Evolutionary conservation across 1,140 invertebrate species (phyloP).

Genomic region (Physella acuta): DNA sequence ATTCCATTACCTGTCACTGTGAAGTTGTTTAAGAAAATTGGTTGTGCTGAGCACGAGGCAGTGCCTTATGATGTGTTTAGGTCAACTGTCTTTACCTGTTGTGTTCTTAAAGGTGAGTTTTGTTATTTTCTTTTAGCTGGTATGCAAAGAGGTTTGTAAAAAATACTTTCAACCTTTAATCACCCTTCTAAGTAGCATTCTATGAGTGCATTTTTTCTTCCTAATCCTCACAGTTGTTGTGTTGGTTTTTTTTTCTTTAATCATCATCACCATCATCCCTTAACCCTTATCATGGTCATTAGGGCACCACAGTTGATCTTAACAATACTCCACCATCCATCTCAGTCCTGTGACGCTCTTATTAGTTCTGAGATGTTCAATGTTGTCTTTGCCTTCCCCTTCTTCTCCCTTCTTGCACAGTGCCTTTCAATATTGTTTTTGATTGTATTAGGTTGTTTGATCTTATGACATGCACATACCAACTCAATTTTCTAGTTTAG

Average conservation of each 20-base stretch:
- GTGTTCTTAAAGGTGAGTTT: constrained; percentile 40
- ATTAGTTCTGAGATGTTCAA: too few relatives aligned
- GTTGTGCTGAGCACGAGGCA: constrained; percentile 39
- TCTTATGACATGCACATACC: too few relatives aligned
- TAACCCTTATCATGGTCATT: not conserved
- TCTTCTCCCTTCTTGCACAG: too few relatives aligned
- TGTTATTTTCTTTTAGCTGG: not conserved
- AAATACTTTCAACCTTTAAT: not conserved
- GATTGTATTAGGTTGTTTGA: too few relatives aligned
- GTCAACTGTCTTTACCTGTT: constrained; percentile 40
- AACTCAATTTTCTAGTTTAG: too few relatives aligned
- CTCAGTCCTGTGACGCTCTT: too few relatives aligned
- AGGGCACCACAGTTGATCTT: too few relatives aligned
- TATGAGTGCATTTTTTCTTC: not conserved
- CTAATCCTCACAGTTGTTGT: not conserved
- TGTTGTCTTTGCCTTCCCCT: too few relatives aligned
- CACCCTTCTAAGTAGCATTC: not conserved
- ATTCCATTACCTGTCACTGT: constrained; percentile 30
- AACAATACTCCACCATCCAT: too few relatives aligned
- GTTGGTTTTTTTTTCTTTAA: not conserved
- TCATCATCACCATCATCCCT: not conserved
- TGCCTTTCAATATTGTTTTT: too few relatives aligned
- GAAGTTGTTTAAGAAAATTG: constrained; percentile 37
- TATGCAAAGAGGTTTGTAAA: not conserved
- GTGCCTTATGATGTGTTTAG: constrained; percentile 41